A percentile compares a stretch with the other conserved stretches of the same genome.
Conservation (phyloP, 2,888 invertebrate species). For the Drosophila mimica region DNA sequence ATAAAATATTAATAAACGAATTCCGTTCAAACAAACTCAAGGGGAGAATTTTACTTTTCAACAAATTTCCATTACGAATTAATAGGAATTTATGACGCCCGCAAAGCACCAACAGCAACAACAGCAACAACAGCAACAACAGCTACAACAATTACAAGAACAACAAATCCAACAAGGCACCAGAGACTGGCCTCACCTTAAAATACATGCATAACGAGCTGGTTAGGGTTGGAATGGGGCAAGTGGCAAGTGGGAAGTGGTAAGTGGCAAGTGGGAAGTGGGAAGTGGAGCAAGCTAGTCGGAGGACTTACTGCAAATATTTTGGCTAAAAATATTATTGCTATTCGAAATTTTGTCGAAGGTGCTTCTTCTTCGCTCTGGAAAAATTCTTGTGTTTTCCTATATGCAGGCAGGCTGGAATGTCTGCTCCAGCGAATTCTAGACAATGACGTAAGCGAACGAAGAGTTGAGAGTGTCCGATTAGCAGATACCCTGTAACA, state of each 20-base stretch:
- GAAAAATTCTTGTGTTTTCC: constrained; percentile 47
- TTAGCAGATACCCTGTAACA: background rate
- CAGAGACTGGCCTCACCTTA: constrained; percentile 29
- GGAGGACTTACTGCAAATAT: constrained; percentile 41
- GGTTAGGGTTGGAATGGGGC: background rate
- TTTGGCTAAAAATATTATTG: constrained; percentile 75
- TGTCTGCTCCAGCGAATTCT: constrained; percentile 25
- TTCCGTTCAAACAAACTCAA: constrained; percentile 38
- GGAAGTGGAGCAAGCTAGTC: constrained; percentile 1
- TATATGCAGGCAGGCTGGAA: constrained; percentile 44
- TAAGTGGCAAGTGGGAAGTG: background rate
- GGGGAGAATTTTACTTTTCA: constrained; percentile 43
- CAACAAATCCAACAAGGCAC: constrained; percentile 11
- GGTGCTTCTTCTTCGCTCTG: constrained; percentile 15
- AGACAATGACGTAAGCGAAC: constrained; percentile 1
- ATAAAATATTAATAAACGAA: constrained; percentile 74
- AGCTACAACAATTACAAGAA: background rate
- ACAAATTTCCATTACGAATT: constrained; percentile 78
- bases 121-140: background rate
- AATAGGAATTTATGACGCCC: constrained; percentile 76
- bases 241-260: background rate
- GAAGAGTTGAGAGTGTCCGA: too few species aligned
- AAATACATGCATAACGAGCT: constrained; percentile 18
- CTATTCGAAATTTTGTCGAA: constrained; percentile 73
- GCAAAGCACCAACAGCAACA: background rate